Evolutionary conservation across 2,113 vertebrate genomes (phyloP).

Genomic region (Atherinomorus stipes): DNA sequence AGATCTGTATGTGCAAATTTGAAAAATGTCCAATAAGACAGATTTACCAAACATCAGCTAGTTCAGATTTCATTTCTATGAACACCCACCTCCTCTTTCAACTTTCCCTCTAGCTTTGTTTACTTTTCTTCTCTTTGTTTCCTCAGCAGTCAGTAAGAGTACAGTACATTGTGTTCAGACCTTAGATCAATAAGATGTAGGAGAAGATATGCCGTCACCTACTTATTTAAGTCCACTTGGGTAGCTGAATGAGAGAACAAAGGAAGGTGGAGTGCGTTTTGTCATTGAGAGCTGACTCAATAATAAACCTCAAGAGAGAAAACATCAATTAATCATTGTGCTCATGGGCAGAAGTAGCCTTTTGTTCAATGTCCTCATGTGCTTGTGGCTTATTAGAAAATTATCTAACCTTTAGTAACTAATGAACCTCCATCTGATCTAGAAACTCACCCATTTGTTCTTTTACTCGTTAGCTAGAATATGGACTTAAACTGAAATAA

Average conservation of each 20-base stretch:
- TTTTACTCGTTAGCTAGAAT: background rate
- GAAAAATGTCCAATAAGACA: too few species aligned
- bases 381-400: slow-evolving; percentile 15
- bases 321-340: slow-evolving; percentile 49
- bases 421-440: slow-evolving; percentile 9
- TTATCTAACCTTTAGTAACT: slow-evolving; percentile 27
- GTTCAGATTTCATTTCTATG: too few species aligned
- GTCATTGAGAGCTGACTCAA: slow-evolving; percentile 14
- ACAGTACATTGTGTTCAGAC: slow-evolving; percentile 1
- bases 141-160: background rate
- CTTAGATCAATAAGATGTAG: slow-evolving; percentile 26
- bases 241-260: background rate
- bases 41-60: too few species aligned
- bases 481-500: slow-evolving; percentile 8
- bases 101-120: background rate
- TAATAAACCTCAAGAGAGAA: slow-evolving; percentile 31
- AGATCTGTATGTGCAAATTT: too few species aligned
- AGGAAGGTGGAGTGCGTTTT: slow-evolving; percentile 8
- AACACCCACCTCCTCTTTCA: background rate
- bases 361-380: slow-evolving; percentile 10
- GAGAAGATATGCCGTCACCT: background rate
- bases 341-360: background rate
- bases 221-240: background rate
- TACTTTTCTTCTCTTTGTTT: background rate
- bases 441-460: background rate